phyloP scores from a whole-genome alignment of 2,113 vertebrate species.

The Cephalophus harveyi region DNA sequence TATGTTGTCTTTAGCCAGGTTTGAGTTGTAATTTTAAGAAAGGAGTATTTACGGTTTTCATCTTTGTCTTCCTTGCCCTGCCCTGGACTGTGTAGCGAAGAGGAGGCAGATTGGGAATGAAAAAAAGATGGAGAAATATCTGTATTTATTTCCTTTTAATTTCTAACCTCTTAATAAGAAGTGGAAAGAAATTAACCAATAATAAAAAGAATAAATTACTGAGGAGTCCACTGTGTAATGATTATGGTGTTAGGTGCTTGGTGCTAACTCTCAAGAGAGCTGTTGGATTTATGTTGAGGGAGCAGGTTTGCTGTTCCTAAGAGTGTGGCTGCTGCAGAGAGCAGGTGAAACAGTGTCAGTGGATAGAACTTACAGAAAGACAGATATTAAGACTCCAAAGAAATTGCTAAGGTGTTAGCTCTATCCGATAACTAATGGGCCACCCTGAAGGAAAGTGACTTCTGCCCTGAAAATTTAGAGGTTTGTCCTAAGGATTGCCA shows the following conservation, averaged over 20 bases:
- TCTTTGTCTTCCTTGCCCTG: neutral
- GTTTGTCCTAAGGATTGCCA: neutral
- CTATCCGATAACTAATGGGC: neutral
- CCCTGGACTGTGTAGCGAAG: neutral
- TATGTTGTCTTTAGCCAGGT: neutral
- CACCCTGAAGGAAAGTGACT: neutral
- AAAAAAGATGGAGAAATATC: neutral
- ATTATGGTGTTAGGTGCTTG: neutral
- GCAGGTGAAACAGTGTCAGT: neutral
- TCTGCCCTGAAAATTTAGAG: neutral
- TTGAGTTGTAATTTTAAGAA: neutral
- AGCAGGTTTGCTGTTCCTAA: neutral
- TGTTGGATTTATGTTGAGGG: neutral
- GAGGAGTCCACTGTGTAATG: neutral
- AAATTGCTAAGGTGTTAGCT: neutral
- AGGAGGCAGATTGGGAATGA: neutral
- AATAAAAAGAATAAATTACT: neutral
- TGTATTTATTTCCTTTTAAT: neutral
- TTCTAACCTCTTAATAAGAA: neutral
- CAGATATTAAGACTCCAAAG: neutral
- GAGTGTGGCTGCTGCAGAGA: too few species aligned
- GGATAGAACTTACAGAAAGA: neutral
- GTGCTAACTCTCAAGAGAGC: rapidly evolving
- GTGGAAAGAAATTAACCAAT: neutral
- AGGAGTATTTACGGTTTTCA: neutral